Evolutionary conservation across 2,888 invertebrate genomes (phyloP), one percentile per base, ranked within the genome.

Genomic region (Tubulanus polymorphus): DNA sequence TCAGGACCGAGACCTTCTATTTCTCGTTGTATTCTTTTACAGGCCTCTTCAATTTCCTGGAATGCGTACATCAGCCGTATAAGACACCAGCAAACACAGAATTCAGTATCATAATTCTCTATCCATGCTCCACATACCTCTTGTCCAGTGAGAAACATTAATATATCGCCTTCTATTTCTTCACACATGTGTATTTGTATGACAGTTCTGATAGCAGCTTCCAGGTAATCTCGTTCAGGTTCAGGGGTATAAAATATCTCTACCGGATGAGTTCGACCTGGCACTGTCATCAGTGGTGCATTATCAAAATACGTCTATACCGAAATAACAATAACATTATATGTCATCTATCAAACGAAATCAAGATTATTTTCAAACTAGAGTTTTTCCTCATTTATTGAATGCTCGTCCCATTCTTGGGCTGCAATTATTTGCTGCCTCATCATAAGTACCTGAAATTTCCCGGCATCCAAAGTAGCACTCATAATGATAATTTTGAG

Each of bases 161-260:
- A 79, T 29, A 97, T 86, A 79, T 97, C 97, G 3, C 97, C 97
- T 18, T 88, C 85, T 10, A 67, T 71, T 62, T 82, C 81, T 65
- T 83, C 83, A 72, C 82, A 82, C 85, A 99, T 90, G 76, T 99
- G 99, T 53, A 99, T 99, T 76, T 93, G 92, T 59, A 93, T 87
- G 0, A 99, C 99, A 0, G 99, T 99, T 57, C 97, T 84, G 61
- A 99, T 97, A 0, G 99, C 96, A 0, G 99, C 99, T 81, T 99
- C 99, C 55, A 99, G 79, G 75, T 99, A 99, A 74, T 99, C 97
- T 18, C 91, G 81, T 79, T 99, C 99, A 0, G 99, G 96, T 74
- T 99, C 97, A 0, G 96, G 97, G 0, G 99, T 99, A 81, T 97
- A 99, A 81, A 97, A 99, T 63, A 99, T 99, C 79, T 94, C 94